Evolutionary conservation across 2,113 vertebrate genomes (phyloP).

Genomic region (Grantiella picta): DNA sequence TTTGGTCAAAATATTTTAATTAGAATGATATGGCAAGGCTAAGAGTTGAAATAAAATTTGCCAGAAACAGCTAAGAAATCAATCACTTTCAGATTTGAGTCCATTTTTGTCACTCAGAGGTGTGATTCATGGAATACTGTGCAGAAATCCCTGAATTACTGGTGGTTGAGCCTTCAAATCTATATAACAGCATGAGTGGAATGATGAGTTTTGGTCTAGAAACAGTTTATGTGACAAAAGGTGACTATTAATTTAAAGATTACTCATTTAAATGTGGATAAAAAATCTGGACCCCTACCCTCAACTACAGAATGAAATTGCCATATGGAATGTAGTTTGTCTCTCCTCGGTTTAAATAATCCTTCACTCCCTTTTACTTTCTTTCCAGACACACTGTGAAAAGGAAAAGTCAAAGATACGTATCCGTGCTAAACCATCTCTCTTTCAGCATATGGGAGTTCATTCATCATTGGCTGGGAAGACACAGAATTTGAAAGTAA

Average conservation of each 20-base stretch:
- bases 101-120: not conserved
- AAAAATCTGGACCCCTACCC: not conserved
- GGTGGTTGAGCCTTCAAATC: not conserved
- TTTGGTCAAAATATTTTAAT: not conserved
- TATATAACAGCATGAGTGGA: not conserved
- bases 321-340: not conserved
- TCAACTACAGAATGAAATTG: not conserved
- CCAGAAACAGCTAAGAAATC: not conserved
- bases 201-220: not conserved
- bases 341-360: not conserved
- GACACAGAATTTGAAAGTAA: constrained; percentile 75
- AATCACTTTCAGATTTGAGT: not conserved
- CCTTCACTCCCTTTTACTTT: not conserved
- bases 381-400: constrained; percentile 66
- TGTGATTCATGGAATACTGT: not conserved
- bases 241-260: not conserved
- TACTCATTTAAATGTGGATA: not conserved
- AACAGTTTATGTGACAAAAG: not conserved
- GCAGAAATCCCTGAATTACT: not conserved
- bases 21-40: not conserved
- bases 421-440: constrained; percentile 75
- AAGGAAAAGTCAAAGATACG: constrained; percentile 57
- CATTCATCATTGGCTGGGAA: constrained; percentile 70
- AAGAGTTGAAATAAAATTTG: not conserved
- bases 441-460: constrained; percentile 78